These are phyloP conservation scores for Lochmaea capreae DNA, from an alignment of 2,888 invertebrate species.

Conservation along the genomic window DNA sequence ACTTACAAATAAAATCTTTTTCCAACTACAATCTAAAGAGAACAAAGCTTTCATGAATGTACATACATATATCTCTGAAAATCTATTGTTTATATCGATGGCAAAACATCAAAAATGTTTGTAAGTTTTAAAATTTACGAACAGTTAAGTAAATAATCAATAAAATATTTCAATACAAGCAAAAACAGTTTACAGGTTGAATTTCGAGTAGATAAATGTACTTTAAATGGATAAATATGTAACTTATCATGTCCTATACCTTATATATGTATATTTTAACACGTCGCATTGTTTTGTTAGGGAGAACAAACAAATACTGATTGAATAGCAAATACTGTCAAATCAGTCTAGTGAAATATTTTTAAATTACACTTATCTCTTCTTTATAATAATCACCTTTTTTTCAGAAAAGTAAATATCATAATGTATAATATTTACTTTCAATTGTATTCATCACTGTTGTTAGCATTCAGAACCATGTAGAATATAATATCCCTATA, in stretches of 20 bases:
- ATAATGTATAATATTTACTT: background rate
- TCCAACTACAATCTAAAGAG: too few species aligned
- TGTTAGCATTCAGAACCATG: background rate
- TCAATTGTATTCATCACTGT: background rate
- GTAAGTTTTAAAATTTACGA: background rate
- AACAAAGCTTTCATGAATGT: too few species aligned
- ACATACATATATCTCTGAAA: too few species aligned
- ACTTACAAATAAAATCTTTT: background rate
- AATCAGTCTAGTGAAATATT: background rate
- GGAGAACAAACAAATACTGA: background rate
- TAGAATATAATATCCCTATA: background rate
- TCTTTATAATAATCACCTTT: background rate
- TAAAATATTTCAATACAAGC: background rate
- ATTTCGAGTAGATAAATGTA: conserved; percentile 5
- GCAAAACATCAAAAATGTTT: too few species aligned
- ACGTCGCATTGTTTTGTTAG: too few species aligned
- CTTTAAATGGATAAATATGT: background rate
- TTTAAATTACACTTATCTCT: background rate
- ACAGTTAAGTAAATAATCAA: background rate
- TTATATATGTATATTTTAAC: too few species aligned
- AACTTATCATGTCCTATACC: background rate
- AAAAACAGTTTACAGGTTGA: background rate
- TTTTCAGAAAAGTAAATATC: background rate
- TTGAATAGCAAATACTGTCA: background rate
- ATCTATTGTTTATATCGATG: too few species aligned